Base-by-base conservation (phyloP, 2,113 vertebrate genomes). In the Tautogolabrus adspersus region DNA sequence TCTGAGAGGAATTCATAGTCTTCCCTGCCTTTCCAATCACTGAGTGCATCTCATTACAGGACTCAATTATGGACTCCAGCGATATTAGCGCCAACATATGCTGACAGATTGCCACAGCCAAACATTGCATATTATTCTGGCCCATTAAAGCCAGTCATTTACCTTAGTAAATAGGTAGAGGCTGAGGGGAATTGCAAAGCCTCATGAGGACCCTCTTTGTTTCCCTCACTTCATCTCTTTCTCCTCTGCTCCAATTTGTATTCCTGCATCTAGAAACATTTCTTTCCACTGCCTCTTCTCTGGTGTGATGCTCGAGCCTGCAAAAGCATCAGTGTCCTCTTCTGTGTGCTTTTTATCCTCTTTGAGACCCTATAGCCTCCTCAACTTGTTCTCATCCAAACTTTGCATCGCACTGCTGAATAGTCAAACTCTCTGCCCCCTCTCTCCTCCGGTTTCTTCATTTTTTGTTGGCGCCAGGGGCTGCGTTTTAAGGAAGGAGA, bases 121-220 rank as follows among this genome's bases (percentile, higher is more conserved):
- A 91, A 88, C 84, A 87, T 86, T 88, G 92, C 92, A 90, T 90
- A 84, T 93, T 79, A 92, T 87, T 85, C 42, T 51, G 64, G 75
- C 64, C 90, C 88, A 92, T 93, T 92, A 92, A 84, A 79, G 82
- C 59, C 44, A 88, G 82, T 89, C 83, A 90, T 89, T 90, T 89
- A 84, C 86, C 85, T 84, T 73, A 82, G 87, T 91, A 90, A 94
- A 92, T 85, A 87, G 85, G 76, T 71, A 72, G 77, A 81, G 72
- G 61, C 77, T 52, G 67, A 40, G 46, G 81, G 59, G 86, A 82
- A 90, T 87, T 86, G 84, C 82, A 87, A 88, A 82, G 42, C 84
- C 55, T 66, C 68, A 67, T 65, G n/a, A 68, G 66, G 77, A 75
- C 37, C 44, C 56, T 70, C 42, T 81, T n/a, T 56, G 1, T 34